These are phyloP conservation scores for Columbina picui DNA, from an alignment of 2,113 vertebrate species.

Conservation along the genomic window DNA sequence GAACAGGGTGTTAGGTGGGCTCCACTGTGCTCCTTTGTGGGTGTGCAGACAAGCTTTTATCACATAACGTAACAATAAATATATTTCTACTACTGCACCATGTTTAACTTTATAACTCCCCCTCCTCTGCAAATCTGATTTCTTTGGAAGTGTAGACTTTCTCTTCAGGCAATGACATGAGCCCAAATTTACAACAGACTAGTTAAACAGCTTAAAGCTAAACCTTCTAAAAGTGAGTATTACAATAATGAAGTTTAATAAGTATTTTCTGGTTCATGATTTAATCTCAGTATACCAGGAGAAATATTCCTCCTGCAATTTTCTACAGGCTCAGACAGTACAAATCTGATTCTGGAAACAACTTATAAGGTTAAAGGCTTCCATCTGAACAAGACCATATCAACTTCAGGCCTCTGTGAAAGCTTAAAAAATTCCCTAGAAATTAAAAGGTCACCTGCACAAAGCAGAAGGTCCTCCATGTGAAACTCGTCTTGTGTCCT, in stretches of 20 bases:
- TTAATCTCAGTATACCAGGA: neutral
- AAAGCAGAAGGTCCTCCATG: neutral
- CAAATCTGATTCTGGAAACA: neutral
- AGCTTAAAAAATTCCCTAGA: neutral
- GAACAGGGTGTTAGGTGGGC: neutral
- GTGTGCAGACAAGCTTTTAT: neutral
- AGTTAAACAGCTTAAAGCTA: neutral
- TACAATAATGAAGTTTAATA: neutral
- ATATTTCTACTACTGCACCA: neutral
- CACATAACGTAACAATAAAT: neutral
- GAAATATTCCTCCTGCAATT: neutral
- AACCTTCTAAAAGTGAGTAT: neutral
- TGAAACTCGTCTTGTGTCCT: neutral
- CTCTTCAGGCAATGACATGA: neutral
- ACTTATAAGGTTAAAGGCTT: neutral
- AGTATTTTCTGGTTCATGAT: neutral
- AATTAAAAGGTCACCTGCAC: neutral
- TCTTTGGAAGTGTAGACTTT: neutral
- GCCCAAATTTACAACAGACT: neutral
- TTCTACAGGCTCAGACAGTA: neutral
- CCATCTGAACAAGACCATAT: neutral
- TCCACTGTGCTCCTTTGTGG: neutral
- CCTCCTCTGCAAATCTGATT: neutral
- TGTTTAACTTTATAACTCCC: neutral
- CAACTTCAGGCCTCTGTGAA: neutral